Base-by-base conservation (phyloP, 2,888 invertebrate genomes). In the Polietes domitor region DNA sequence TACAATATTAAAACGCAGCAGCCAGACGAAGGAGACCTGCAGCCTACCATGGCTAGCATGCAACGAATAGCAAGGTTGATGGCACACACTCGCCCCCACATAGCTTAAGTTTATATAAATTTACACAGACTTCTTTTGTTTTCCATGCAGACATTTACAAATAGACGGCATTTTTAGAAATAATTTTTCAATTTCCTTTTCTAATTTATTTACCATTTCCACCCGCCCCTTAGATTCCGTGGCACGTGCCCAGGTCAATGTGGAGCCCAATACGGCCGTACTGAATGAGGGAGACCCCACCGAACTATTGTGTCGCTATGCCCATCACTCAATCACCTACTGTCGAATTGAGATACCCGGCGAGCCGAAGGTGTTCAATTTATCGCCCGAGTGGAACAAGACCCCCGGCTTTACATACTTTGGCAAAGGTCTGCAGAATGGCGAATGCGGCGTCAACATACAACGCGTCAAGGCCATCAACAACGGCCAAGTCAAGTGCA, bases 371-470 rank as follows among this genome's bases (percentile, higher is more conserved):
- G 90, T 91, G 0, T 88, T 92, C 76, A 93, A 93, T 89, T 89
- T 94, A 65, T 94, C 94, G 10, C 92, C 93, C 68, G 92, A 91
- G 0, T 90, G 90, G 89, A 89, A 87, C 85, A 90, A 89, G 87
- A 89, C 89, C 6, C 93, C 93, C 0, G 93, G 94, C n/a, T 93
- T 94, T 37, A 91, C 92, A 0, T 94, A 94, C 87, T 90, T 89
- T 6, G 94, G 94, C 0, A 89, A 92, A 55, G 94, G 94, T 3
- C 87, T 94, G 10, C 91, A 93, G 89, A 90, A 91, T 0, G 96
- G 96, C 0, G 94, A 96, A 86, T 97, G 97, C 88, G 96, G 96
- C 1, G 94, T 95, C 4, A 93, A 92, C 78, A 95, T 97, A 83
- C 93, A 93, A 81, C 93, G 93, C 77, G 94, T 96, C 17, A 93